phyloP scores from a whole-genome alignment of 1,140 invertebrate genomes.

The Gonioctena quinquepunctata region DNA sequence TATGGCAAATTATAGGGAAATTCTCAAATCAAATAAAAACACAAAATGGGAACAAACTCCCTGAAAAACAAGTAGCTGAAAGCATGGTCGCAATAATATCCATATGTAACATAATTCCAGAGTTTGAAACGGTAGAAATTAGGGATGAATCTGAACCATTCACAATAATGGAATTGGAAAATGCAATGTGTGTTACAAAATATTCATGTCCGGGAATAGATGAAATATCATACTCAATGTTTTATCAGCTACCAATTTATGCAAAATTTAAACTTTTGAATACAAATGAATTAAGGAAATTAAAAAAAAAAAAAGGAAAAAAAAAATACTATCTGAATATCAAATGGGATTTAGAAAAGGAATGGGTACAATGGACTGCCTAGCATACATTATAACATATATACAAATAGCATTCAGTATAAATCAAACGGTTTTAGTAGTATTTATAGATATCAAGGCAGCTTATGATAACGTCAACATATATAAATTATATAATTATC shows the following conservation, averaged over 20 bases:
- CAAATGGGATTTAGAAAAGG: slow-evolving; percentile 14
- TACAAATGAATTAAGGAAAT: slow-evolving; percentile 9
- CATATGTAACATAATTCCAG: too few relatives aligned
- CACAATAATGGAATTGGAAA: too few relatives aligned
- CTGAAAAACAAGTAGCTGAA: too few relatives aligned
- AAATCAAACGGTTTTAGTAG: not conserved
- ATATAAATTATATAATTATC: slow-evolving; percentile 8
- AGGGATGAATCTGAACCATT: too few relatives aligned
- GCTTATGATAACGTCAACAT: slow-evolving; percentile 11
- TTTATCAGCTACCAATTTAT: not conserved
- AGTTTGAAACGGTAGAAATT: too few relatives aligned
- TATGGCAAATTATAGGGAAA: too few relatives aligned
- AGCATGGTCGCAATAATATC: too few relatives aligned
- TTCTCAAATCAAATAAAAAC: too few relatives aligned
- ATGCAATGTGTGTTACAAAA: too few relatives aligned
- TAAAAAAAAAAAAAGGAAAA: slow-evolving; percentile 16
- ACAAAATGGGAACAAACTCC: too few relatives aligned
- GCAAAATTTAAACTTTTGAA: slow-evolving; percentile 9
- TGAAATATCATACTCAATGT: slow-evolving; percentile 16
- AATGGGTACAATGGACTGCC: not conserved
- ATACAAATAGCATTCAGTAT: not conserved
- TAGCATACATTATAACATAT: not conserved
- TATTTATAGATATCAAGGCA: slow-evolving; percentile 17
- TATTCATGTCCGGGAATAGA: slow-evolving; percentile 20
- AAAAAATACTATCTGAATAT: not conserved